Base-by-base conservation (phyloP, 2,797 vertebrate species). In the Eulemur rubriventer region DNA sequence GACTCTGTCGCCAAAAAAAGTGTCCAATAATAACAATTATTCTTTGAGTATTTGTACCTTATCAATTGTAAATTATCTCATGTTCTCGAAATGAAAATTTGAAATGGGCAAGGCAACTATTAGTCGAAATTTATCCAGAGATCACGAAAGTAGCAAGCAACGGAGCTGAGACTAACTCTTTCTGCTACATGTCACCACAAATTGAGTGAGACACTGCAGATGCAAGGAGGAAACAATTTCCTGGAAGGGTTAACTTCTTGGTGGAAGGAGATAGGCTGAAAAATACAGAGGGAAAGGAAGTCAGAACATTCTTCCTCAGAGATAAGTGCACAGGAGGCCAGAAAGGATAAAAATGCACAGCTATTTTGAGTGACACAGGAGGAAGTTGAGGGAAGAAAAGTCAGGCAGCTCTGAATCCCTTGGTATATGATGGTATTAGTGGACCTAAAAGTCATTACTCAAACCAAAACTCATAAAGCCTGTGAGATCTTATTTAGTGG, bases 351-450 rank as follows among this genome's bases (percentile, higher is more conserved):
- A 91, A 72, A 83, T 4, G 69, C 70, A 57, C 59, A 92, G 52
- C 75, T 94, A 85, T 93, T 91, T 13, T 86, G 69, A 94, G 59
- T 11, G 33, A 22, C 81, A 76, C 73, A 95, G 90, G 82, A 86
- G 93, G 96, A 96, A 97, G 94, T 38, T 18, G 92, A 96, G 89
- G 63, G 57, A 35, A 88, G 8, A 16, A 41, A 81, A 75, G 17
- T 75, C 14, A 55, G 13, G 33, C 17, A 18, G 61, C 73, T 35
- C 79, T 59, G 50, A 80, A 59, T 35, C 48, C 89, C 83, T 86
- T 63, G 59, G 46, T 41, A 80, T 7, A 24, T 33, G 87, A 76
- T 48, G 79, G 48, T 61, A n/a, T 76, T 50, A 89, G 0, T 63
- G 75, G 73, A 76, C 94, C 82, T 83, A 35, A 82, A 83, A 69